These are phyloP conservation scores for Alfaro cultratus DNA, from an alignment of 2,797 vertebrate genomes.

Conservation along the genomic window DNA sequence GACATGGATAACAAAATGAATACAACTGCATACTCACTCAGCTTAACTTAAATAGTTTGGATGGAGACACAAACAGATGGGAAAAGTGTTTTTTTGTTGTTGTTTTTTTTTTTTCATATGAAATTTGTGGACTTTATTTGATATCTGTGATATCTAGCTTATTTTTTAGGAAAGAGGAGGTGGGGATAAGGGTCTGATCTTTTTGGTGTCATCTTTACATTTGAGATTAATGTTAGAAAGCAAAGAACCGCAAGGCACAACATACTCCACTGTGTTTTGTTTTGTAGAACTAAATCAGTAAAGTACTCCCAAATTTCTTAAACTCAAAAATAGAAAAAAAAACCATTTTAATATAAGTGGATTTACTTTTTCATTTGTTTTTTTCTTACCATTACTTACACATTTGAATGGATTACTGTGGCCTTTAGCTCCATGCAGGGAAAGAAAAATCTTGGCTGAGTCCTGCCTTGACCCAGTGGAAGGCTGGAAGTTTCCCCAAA, in stretches of 20 bases:
- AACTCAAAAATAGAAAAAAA: not conserved
- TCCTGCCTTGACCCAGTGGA: constrained; percentile 44
- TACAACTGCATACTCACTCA: constrained; percentile 8
- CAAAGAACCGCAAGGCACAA: not conserved
- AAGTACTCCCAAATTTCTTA: not conserved
- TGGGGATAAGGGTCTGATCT: not conserved
- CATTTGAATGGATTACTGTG: constrained; percentile 29
- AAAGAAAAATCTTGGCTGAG: constrained; percentile 37
- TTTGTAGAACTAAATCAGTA: not conserved
- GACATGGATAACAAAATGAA: constrained; percentile 56
- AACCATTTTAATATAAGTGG: not conserved
- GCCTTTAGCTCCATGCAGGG: constrained; percentile 38
- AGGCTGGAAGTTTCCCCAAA: constrained; percentile 29
- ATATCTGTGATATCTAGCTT: constrained; percentile 27
- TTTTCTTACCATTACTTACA: not conserved
- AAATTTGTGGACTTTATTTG: constrained; percentile 32
- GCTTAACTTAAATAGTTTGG: constrained; percentile 34
- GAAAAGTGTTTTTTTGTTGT: constrained; percentile 11
- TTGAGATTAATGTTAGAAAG: not conserved
- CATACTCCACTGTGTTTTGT: not conserved
- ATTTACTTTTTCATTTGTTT: not conserved
- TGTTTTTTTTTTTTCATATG: not conserved
- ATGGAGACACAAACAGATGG: constrained; percentile 48
- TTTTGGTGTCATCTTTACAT: not conserved
- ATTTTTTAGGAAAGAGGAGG: constrained; percentile 9